Conservation (phyloP, 2,113 vertebrate genomes). For the Cyanoramphus novaezelandiae region DNA sequence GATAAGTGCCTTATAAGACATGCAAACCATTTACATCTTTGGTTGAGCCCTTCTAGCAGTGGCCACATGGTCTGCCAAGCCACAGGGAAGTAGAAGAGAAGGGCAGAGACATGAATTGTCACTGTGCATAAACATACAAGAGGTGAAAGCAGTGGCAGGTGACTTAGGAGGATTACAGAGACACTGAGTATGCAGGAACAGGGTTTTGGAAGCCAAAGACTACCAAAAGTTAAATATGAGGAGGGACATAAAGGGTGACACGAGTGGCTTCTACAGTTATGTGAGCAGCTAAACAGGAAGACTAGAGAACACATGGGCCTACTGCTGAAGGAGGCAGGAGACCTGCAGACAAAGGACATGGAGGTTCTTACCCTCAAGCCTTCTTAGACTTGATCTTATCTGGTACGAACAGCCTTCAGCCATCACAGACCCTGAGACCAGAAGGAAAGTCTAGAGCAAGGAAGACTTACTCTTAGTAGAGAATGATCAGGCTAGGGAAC, state of each 20-base stretch:
- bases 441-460: not conserved
- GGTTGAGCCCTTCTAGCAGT: slow-evolving; percentile 1
- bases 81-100: not conserved
- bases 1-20: not conserved
- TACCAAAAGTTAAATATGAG: not conserved
- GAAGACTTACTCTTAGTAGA: not conserved
- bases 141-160: not conserved
- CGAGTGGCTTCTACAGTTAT: not conserved
- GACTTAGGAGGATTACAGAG: not conserved
- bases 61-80: not conserved
- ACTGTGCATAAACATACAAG: not conserved
- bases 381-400: not conserved
- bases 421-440: not conserved
- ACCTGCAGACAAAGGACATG: not conserved
- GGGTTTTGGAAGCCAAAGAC: not conserved
- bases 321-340: not conserved
- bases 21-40: not conserved
- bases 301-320: not conserved
- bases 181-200: not conserved
- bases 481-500: not conserved
- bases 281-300: not conserved
- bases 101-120: not conserved
- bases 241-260: not conserved
- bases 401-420: not conserved
- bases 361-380: not conserved